Evolutionary conservation across 2,797 vertebrate species (phyloP).

Genomic region (Notoglanidium macrostoma): DNA sequence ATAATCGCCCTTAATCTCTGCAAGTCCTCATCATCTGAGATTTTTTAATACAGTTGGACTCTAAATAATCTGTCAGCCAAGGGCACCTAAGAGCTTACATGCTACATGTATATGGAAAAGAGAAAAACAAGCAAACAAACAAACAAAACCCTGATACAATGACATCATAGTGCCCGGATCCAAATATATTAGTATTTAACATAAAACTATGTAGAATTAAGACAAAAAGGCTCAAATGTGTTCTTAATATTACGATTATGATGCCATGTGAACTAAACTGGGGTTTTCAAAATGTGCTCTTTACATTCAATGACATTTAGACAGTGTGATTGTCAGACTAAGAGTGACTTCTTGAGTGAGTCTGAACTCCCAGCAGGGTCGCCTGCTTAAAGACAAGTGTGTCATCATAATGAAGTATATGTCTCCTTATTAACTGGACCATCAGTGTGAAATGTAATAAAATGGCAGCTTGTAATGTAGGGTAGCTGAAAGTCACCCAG

Average conservation of each 20-base stretch:
- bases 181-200: not conserved
- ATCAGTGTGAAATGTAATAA: slow-evolving; percentile 22
- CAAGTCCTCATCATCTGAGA: slow-evolving; percentile 64
- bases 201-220: not conserved
- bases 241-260: not conserved
- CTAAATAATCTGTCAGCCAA: slow-evolving; percentile 33
- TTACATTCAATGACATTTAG: not conserved
- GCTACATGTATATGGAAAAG: not conserved
- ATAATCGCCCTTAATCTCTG: slow-evolving; percentile 75
- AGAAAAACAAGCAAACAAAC: not conserved
- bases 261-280: not conserved
- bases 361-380: slow-evolving; percentile 22
- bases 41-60: slow-evolving; percentile 53
- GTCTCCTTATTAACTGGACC: slow-evolving; percentile 18
- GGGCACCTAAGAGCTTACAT: not conserved
- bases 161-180: not conserved
- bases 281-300: not conserved
- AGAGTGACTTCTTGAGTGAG: not conserved
- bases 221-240: not conserved
- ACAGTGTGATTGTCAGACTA: not conserved
- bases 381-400: slow-evolving; percentile 38
- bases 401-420: slow-evolving; percentile 16
- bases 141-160: not conserved
- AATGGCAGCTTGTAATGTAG: slow-evolving; percentile 40
- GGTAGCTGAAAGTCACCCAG: slow-evolving; percentile 65